A percentile compares a stretch with the other conserved stretches of the same genome.
Evolutionary conservation across 2,888 invertebrate genomes (phyloP).

Genomic region (Nomada ferruginata): DNA sequence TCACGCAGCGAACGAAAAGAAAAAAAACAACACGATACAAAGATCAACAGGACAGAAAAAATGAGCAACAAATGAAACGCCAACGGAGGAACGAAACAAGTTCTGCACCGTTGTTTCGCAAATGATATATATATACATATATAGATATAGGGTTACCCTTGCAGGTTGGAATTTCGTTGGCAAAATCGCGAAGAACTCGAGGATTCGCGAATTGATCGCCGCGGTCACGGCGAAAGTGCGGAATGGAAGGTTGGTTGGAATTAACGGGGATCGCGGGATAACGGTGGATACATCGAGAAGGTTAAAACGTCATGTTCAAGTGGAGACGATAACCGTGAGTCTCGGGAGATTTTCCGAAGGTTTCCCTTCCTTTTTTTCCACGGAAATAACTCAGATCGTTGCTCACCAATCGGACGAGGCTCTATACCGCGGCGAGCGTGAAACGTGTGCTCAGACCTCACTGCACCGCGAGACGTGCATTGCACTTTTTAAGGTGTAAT

Average conservation of each 20-base stretch:
- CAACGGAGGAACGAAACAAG: too few species aligned
- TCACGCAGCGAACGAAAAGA: too few species aligned
- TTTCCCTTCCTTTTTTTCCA: not conserved
- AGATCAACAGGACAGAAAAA: not conserved
- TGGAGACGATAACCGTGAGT: slow-evolving; percentile 13
- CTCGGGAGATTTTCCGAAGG: not conserved
- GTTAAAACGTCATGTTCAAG: slow-evolving; percentile 78
- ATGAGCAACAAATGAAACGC: not conserved
- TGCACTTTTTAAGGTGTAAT: slow-evolving; percentile 72
- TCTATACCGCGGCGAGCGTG: slow-evolving; percentile 51
- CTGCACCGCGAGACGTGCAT: slow-evolving; percentile 74
- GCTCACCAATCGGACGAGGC: slow-evolving; percentile 67
- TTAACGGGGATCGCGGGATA: too few species aligned
- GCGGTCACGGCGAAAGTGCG: too few species aligned
- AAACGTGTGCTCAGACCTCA: slow-evolving; percentile 70
- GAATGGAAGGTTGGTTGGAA: too few species aligned
- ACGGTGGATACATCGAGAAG: slow-evolving; percentile 58
- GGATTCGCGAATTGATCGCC: too few species aligned
- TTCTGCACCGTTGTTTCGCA: not conserved
- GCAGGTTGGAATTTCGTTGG: not conserved
- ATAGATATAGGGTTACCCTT: not conserved
- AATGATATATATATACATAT: not conserved
- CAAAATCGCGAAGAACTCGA: too few species aligned
- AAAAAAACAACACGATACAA: too few species aligned
- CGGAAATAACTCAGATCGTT: not conserved